Evolutionary conservation across 35 echinoderm and acorn worm genomes (phyloP).

Genomic region (Acanthaster planci): DNA sequence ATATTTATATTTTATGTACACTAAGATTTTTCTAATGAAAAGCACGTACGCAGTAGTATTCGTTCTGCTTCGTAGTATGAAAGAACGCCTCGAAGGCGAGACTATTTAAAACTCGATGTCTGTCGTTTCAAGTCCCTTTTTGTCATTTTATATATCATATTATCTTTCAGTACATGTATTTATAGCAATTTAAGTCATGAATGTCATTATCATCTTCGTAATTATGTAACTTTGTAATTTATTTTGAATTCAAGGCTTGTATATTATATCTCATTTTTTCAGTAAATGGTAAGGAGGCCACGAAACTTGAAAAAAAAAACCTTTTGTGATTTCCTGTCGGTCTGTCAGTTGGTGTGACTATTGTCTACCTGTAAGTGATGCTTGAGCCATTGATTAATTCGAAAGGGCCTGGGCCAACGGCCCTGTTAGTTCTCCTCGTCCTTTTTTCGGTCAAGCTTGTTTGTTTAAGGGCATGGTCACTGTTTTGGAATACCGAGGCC

Average conservation of each 20-base stretch:
- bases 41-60: slow-evolving; percentile 1
- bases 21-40: background rate
- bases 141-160: background rate
- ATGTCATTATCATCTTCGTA: slow-evolving; percentile 12
- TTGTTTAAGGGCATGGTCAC: too few species aligned
- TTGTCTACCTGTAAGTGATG: too few species aligned
- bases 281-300: background rate
- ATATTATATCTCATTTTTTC: background rate
- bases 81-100: background rate
- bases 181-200: slow-evolving; percentile 4
- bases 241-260: background rate
- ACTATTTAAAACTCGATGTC: background rate
- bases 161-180: slow-evolving; percentile 22
- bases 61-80: background rate
- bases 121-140: background rate
- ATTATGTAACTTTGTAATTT: slow-evolving; percentile 11
- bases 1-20: slow-evolving; percentile 26
- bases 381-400: too few species aligned
- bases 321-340: background rate
- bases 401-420: too few species aligned
- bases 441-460: too few species aligned
- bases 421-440: too few species aligned
- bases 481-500: too few species aligned
- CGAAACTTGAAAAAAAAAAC: background rate
- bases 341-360: background rate